phyloP scores from a whole-genome alignment of 2,113 vertebrate species.

The Dissostichus mawsoni region DNA sequence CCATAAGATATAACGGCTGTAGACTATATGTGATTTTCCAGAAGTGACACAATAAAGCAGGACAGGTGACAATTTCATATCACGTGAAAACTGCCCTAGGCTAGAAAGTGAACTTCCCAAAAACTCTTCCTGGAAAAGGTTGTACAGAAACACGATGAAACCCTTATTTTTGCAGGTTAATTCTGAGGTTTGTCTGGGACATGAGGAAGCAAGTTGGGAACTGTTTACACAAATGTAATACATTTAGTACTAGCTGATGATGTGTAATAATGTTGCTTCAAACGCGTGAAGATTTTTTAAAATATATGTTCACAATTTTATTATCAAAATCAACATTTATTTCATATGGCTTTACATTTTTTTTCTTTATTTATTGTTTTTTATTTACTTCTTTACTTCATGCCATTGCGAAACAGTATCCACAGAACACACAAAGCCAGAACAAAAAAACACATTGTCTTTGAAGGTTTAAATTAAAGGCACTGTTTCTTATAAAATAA shows the following conservation, averaged over 20 bases:
- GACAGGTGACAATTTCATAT: no score
- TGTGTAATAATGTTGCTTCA: conserved; percentile 43
- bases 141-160: background rate
- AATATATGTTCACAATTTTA: conserved; percentile 72
- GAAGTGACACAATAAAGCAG: no score
- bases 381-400: conserved; percentile 45
- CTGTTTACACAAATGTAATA: background rate
- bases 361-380: conserved; percentile 52
- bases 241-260: background rate
- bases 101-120: no score
- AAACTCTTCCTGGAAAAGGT: background rate
- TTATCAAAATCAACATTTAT: conserved; percentile 78
- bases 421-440: conserved; percentile 33
- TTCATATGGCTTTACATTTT: conserved; percentile 54
- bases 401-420: conserved; percentile 44
- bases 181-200: background rate
- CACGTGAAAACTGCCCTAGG: no score
- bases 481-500: conserved; percentile 64
- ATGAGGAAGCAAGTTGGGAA: background rate
- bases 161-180: no score
- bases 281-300: conserved; percentile 40
- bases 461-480: conserved; percentile 72
- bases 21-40: no score
- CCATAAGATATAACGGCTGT: no score
- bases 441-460: conserved; percentile 5